Conservation (phyloP, 1,140 invertebrate genomes). For the Babylonia areolata region DNA sequence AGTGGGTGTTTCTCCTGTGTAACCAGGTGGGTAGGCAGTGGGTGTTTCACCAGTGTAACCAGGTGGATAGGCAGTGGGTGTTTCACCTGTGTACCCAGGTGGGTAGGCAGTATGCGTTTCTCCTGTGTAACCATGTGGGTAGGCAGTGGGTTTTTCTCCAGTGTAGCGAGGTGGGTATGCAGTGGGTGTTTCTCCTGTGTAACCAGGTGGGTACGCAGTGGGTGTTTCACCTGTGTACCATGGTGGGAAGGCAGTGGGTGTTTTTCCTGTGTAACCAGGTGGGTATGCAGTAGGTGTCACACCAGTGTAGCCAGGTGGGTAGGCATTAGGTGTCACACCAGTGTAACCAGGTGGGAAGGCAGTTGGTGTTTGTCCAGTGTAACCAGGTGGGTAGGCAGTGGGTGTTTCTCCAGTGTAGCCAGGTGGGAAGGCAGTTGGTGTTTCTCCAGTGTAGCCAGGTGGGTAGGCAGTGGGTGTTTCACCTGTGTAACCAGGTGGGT, state of each 20-base stretch:
- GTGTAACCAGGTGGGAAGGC: constrained; percentile 11
- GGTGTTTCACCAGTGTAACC: constrained; percentile 15
- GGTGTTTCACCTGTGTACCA: constrained; percentile 9
- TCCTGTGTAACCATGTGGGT: constrained; percentile 2
- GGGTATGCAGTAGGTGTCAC: constrained; percentile 19
- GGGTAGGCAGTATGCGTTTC: constrained; percentile 14
- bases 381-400: not conserved
- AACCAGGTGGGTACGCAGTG: constrained; percentile 8
- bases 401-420: constrained; percentile 12
- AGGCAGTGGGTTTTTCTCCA: constrained; percentile 7
- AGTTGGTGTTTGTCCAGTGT: constrained; percentile 34
- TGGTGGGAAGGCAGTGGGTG: constrained; percentile 39
- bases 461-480: constrained; percentile 17
- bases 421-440: constrained; percentile 33
- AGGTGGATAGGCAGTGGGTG: constrained; percentile 21
- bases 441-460: not conserved
- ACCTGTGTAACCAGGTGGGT: constrained; percentile 14
- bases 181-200: constrained; percentile 25
- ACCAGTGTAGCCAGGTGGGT: constrained; percentile 29
- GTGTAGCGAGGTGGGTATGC: not conserved
- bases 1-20: not conserved
- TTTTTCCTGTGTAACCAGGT: not conserved
- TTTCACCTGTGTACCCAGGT: constrained; percentile 20
- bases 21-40: constrained; percentile 1
- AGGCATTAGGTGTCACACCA: constrained; percentile 34